Evolutionary conservation across 2,113 vertebrate genomes (phyloP), one percentile per base, ranked within the genome.

Genomic region (Bubo scandiacus): DNA sequence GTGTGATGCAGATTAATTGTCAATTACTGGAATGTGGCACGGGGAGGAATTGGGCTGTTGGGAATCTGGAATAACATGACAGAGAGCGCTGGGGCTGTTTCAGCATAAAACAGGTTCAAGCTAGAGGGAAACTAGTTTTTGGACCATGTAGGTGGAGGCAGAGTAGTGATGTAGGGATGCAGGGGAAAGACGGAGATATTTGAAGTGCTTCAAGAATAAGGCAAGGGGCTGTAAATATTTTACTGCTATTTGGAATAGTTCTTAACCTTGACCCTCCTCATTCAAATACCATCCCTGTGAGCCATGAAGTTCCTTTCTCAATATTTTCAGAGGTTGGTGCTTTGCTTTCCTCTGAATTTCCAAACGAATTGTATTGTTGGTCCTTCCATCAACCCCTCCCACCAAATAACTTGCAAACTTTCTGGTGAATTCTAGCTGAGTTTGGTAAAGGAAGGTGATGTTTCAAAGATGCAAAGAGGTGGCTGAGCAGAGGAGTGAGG

Each of bases 11-110:
- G n/a, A 47, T 47, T 47, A 34, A 55, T 21, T 54, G 23, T 3
- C 40, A 30, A 2, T 43, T 55, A 22, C 11, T 49, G 52, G 43
- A n/a, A 66, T 2, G 1, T 22, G 22, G 10, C 18, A 34, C 0
- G 0, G 27, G 45, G 18, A 66, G 30, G 26, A 77, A 49, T 4
- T 34, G 12, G 7, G 12, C 10, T 59, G 9, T 30, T 73, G n/a
- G 68, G 32, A 68, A 58, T 51, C n/a, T 72, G 36, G 13, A 61
- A 43, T 42, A 55, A 61, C 1, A 1, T 52, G 34, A 3, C 26
- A 61, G n/a, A 63, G 19, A 43, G 38, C 15, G 8, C 26, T 78
- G 82, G 30, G 38, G 15, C 11, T 54, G 15, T 42, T 66, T 43
- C 58, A 78, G 5, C 2, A 1, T 47, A 86, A 86, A 55, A 25